Base-by-base conservation (phyloP, 1,140 invertebrate genomes). In the Magallana ariakensis region DNA sequence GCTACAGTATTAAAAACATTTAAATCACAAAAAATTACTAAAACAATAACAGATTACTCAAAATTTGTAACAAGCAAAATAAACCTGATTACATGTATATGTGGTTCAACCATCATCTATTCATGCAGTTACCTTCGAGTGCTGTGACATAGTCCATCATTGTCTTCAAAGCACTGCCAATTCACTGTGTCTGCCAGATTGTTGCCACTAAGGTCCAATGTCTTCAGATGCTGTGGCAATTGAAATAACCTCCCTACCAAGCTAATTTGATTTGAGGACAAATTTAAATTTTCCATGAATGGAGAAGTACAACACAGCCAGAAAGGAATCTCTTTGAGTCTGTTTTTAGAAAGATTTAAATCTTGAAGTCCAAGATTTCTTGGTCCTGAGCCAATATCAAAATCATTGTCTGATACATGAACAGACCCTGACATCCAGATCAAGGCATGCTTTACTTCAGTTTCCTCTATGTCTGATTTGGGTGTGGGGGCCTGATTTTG, bases 251-350 rank as follows among this genome's bases (percentile, higher is more conserved):
- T 89, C n/a, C 88, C 88, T 19, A 92, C 55, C 8, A 33, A 80
- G 9, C 46, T 87, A n/a, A 94, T 95, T 93, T 94, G 94, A 95
- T 99, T 99, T 92, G 98, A 97, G 15, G 98, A 96, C 95, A 99
- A 96, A 93, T 98, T 98, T 0, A 99, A 95, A 56, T 98, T 95
- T 0, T 97, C 97, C 19, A 99, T 95, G 89, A 97, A 96, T 0
- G 97, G 96, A 22, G 83, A 84, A 26, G 85, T 87, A 80, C 90
- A 90, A 11, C 88, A 89, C n/a, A 91, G 83, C 85, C 90, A 91
- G 46, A 81, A 54, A 16, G 90, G 90, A 46, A 91, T 86, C 60
- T 88, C 87, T 26, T 22, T 84, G 9, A 92, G 56, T 11, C 80
- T 53, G 82, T 91, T 91, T n/a, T 87, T 16, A 4, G 88, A 85